Conservation (phyloP, 2,113 vertebrate genomes). For the Recurvirostra avosetta region DNA sequence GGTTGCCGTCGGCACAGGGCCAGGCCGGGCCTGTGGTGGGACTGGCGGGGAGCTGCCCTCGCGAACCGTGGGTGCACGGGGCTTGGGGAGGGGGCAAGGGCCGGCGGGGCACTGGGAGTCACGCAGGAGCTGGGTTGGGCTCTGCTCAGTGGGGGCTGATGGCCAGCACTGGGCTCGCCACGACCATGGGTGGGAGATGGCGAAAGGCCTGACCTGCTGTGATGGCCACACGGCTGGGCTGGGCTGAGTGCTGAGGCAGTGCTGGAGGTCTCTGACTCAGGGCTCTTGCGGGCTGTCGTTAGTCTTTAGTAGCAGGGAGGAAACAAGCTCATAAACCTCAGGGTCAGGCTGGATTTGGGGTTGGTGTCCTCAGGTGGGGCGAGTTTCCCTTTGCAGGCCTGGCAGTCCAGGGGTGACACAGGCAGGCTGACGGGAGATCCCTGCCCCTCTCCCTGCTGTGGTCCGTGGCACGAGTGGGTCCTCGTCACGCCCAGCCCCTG, state of each 20-base stretch:
- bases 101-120: background rate
- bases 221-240: accelerated
- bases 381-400: background rate
- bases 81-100: no score
- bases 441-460: background rate
- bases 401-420: accelerated
- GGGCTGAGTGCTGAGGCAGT: background rate
- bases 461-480: accelerated
- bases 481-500: accelerated
- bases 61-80: no score
- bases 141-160: accelerated
- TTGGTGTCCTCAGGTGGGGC: accelerated
- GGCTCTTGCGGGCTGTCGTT: background rate
- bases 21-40: no score
- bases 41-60: accelerated
- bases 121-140: background rate
- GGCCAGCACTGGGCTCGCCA: accelerated
- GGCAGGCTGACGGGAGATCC: no score
- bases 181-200: accelerated
- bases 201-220: background rate
- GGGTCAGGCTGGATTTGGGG: background rate
- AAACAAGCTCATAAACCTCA: accelerated
- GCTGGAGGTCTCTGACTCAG: background rate
- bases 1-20: background rate
- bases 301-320: background rate